Percentiles rank a stretch among this genome's conserved stretches.
These are phyloP conservation scores for Leptodactylus fallax DNA, from an alignment of 2,797 vertebrate genomes.

Conservation along the genomic window DNA sequence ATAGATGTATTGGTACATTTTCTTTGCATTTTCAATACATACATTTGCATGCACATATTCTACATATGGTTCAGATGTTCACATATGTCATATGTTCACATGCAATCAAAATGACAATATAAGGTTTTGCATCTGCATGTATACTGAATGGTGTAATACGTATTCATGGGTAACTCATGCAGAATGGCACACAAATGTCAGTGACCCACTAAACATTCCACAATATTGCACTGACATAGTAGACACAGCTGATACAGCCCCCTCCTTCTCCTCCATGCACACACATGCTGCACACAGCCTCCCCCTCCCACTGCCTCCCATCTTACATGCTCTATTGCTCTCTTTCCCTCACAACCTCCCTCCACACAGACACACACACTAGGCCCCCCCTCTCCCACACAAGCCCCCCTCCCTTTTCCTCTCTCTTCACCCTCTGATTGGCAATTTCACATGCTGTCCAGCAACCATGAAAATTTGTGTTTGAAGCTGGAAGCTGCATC, in stretches of 20 bases:
- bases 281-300: constrained; percentile 3
- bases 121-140: constrained; percentile 27
- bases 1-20: not conserved
- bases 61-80: constrained; percentile 17
- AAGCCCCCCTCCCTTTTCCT: constrained; percentile 19
- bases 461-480: constrained; percentile 68
- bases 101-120: constrained; percentile 35
- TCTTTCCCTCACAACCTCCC: not conserved
- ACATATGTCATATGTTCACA: constrained; percentile 22
- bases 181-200: constrained; percentile 46
- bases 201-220: constrained; percentile 51
- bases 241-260: constrained; percentile 44
- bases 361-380: not conserved
- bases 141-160: not conserved
- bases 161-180: constrained; percentile 45
- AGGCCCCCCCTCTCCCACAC: not conserved
- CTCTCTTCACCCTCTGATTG: constrained; percentile 61
- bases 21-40: not conserved
- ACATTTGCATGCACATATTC: constrained; percentile 24
- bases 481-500: constrained; percentile 71
- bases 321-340: constrained; percentile 9
- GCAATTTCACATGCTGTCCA: constrained; percentile 67
- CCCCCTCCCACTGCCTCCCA: not conserved
- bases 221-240: constrained; percentile 53
- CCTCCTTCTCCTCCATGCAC: constrained; percentile 11